Evolutionary conservation across 2,888 invertebrate species (phyloP).

Genomic region (Eulithis prunata): DNA sequence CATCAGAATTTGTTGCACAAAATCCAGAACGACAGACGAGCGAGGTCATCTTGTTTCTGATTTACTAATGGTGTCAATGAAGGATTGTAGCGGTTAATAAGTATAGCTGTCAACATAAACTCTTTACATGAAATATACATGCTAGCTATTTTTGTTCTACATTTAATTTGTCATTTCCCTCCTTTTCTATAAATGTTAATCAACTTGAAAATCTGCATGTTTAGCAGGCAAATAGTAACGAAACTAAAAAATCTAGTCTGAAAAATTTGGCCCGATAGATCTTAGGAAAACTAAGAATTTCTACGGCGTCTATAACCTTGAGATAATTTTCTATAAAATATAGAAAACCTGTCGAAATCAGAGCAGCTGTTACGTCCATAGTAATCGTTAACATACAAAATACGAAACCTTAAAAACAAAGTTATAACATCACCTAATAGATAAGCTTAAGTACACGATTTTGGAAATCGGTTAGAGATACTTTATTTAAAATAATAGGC

Average conservation of each 20-base stretch:
- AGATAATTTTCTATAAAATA: neutral
- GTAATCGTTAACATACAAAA: constrained; percentile 1
- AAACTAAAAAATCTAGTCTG: too few species aligned
- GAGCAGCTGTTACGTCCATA: neutral
- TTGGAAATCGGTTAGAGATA: neutral
- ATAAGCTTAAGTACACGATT: neutral
- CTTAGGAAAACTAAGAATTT: too few species aligned
- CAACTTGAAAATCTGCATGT: too few species aligned
- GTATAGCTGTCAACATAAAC: neutral
- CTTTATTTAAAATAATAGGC: too few species aligned
- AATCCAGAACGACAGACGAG: constrained; percentile 56
- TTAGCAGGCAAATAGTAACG: too few species aligned
- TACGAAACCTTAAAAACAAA: neutral
- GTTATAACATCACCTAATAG: too few species aligned
- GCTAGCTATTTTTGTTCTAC: neutral
- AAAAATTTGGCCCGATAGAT: too few species aligned
- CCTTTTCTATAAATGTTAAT: too few species aligned
- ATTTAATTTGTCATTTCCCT: neutral
- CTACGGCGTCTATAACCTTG: too few species aligned
- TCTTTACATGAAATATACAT: neutral
- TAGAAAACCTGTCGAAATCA: neutral
- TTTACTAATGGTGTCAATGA: constrained; percentile 48
- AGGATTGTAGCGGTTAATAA: constrained; percentile 44
- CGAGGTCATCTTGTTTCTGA: constrained; percentile 61
- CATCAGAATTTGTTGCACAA: constrained; percentile 64